phyloP scores from a whole-genome alignment of 2,113 vertebrate genomes.

The Serilophus lunatus region DNA sequence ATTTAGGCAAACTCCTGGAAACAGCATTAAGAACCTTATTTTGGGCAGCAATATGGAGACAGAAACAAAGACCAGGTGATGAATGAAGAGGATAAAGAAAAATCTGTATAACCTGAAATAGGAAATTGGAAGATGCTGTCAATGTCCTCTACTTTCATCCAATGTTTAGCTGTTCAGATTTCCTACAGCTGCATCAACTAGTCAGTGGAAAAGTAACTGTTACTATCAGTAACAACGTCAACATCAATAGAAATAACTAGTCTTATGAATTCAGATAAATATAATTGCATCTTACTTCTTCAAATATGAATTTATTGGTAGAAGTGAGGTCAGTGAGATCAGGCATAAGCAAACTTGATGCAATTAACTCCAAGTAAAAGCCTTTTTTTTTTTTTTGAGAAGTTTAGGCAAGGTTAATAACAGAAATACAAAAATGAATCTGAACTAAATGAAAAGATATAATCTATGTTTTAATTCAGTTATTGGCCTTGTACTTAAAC shows the following conservation, averaged over 20 bases:
- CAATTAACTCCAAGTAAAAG: neutral
- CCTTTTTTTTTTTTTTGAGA: neutral
- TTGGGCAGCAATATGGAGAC: neutral
- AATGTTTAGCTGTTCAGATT: neutral
- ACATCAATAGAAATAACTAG: neutral
- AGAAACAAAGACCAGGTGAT: neutral
- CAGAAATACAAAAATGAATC: neutral
- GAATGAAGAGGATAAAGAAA: neutral
- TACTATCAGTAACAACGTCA: neutral
- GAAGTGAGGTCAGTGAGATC: neutral
- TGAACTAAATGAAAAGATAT: neutral
- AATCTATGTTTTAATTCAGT: neutral
- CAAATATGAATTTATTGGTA: neutral
- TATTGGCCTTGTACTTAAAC: neutral
- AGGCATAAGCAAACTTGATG: neutral
- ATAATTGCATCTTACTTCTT: neutral
- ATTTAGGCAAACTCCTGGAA: neutral
- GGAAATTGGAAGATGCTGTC: neutral
- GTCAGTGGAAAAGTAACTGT: neutral
- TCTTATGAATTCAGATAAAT: neutral
- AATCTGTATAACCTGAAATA: neutral
- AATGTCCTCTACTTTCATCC: neutral
- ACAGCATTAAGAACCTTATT: accelerated
- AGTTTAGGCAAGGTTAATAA: neutral
- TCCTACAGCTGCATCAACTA: neutral